Percentiles rank a stretch among this genome's conserved stretches.
These are phyloP conservation scores for Climacteris rufus DNA, from an alignment of 2,113 vertebrate species.

Conservation along the genomic window DNA sequence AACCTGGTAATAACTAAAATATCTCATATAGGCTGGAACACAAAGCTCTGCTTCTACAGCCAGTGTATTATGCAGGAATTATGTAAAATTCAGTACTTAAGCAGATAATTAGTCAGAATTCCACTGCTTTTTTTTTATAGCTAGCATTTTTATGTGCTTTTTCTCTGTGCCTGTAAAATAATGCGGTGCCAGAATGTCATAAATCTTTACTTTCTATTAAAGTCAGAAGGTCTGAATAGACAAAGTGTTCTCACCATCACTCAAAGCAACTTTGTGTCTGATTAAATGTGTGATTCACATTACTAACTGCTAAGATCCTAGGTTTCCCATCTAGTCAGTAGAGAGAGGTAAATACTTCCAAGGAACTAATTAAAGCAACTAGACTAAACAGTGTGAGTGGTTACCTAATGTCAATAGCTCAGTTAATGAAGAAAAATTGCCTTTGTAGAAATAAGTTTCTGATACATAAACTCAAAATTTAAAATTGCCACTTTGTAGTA, in stretches of 20 bases:
- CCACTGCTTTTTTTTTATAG: background rate
- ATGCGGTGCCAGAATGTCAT: background rate
- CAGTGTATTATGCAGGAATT: accelerated
- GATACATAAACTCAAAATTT: background rate
- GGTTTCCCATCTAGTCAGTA: background rate
- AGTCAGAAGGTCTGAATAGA: background rate
- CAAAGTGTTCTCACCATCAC: background rate
- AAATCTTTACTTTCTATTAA: background rate
- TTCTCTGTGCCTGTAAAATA: background rate
- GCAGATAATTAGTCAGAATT: background rate
- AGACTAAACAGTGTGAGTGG: background rate
- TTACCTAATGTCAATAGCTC: background rate
- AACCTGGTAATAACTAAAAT: background rate
- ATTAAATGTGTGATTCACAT: background rate
- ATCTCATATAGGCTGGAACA: background rate
- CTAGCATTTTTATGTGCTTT: background rate
- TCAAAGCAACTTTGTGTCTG: background rate
- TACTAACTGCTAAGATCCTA: background rate
- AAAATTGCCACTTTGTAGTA: background rate
- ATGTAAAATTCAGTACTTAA: background rate
- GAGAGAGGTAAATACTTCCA: background rate
- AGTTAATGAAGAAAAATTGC: constrained; percentile 7
- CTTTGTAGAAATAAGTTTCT: background rate
- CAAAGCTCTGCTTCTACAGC: background rate
- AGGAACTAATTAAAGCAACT: background rate